phyloP scores from a whole-genome alignment of 2,797 vertebrate genomes.

The Xenentodon cancila region DNA sequence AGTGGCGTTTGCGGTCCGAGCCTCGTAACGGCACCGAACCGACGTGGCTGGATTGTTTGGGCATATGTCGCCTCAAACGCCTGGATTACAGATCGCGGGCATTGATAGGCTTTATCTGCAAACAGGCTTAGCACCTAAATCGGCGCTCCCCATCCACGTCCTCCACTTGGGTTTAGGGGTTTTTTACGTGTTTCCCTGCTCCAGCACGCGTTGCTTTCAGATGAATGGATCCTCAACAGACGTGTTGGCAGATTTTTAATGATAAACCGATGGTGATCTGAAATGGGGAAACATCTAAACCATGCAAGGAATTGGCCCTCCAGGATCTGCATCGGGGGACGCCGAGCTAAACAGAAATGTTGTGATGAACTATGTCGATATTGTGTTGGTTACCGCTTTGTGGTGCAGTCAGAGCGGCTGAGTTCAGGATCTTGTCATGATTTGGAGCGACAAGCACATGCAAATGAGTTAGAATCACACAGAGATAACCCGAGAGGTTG shows the following conservation, averaged over 20 bases:
- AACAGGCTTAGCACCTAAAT: slow-evolving; percentile 38
- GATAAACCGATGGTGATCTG: too few relatives aligned
- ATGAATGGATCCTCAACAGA: too few relatives aligned
- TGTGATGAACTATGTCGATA: slow-evolving; percentile 39
- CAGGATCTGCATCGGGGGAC: too few relatives aligned
- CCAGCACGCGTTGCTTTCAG: too few relatives aligned
- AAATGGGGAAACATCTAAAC: too few relatives aligned
- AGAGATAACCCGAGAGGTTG: slow-evolving; percentile 40
- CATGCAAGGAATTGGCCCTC: too few relatives aligned
- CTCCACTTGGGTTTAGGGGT: too few relatives aligned
- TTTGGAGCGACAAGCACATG: slow-evolving; percentile 56
- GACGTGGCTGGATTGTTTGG: slow-evolving; percentile 32
- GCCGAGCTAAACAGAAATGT: slow-evolving; percentile 2
- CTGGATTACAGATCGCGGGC: slow-evolving; percentile 50
- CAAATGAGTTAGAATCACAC: slow-evolving; percentile 63
- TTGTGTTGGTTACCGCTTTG: slow-evolving; percentile 33
- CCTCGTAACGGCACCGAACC: slow-evolving; percentile 67
- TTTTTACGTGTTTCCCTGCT: too few relatives aligned
- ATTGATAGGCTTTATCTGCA: slow-evolving; percentile 37
- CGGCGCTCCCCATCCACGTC: background rate
- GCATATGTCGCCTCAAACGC: slow-evolving; percentile 23
- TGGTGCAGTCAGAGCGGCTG: slow-evolving; percentile 52
- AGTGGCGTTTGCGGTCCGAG: slow-evolving; percentile 70
- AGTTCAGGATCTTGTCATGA: slow-evolving; percentile 67
- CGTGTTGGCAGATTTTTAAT: too few relatives aligned